Evolutionary conservation across 53 echinoderm and acorn worm genomes (phyloP).

Genomic region (Temnopleurus reevesii): DNA sequence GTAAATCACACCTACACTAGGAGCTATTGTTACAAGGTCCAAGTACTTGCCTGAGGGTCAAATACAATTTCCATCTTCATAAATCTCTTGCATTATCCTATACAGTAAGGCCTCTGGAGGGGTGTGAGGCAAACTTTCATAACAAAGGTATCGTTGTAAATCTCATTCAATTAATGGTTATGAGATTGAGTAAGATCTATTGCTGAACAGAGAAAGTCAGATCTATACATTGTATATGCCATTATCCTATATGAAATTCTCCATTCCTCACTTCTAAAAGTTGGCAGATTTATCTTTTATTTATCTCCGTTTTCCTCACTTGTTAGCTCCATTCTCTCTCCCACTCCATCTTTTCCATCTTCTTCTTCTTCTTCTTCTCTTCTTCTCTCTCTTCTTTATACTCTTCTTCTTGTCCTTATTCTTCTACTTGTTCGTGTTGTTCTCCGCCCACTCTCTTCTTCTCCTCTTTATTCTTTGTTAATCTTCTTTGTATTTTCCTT

Average conservation of each 20-base stretch:
- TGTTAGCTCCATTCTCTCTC: too few species aligned
- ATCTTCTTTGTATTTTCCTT: neutral
- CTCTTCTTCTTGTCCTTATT: neutral
- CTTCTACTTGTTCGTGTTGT: neutral
- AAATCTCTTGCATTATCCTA: neutral
- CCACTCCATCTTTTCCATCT: too few species aligned
- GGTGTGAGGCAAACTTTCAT: constrained; percentile 21
- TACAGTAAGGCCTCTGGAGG: neutral
- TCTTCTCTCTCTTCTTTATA: too few species aligned
- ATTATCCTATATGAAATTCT: too few species aligned
- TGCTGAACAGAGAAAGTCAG: neutral
- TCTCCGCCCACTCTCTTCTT: neutral
- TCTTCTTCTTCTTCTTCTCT: neutral
- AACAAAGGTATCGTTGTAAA: neutral
- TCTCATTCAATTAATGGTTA: neutral
- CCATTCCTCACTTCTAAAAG: too few species aligned
- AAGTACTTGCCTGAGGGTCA: neutral
- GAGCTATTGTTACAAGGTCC: neutral
- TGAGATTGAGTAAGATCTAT: neutral
- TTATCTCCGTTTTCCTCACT: too few species aligned
- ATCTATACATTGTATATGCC: neutral
- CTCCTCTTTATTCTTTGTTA: neutral
- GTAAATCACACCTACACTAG: neutral
- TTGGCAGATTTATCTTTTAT: too few species aligned
- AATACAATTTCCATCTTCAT: constrained; percentile 16